Evolutionary conservation across 2,113 vertebrate genomes (phyloP), one percentile per base, ranked within the genome.

Genomic region (Leptosomus discolor): DNA sequence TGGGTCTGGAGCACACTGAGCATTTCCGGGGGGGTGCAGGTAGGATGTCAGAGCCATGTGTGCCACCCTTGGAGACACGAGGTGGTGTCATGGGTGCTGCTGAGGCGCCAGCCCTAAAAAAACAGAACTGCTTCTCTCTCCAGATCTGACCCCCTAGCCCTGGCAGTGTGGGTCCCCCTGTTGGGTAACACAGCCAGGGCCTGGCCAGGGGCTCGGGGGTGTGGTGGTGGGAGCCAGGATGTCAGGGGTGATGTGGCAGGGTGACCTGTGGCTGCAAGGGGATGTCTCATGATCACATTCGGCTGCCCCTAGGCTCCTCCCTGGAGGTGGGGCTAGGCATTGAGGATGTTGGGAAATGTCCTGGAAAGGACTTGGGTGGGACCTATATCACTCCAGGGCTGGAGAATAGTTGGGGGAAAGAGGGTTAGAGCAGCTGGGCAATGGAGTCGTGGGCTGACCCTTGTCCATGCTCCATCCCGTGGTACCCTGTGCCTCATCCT

Each of bases 61-160:
- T 67, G 71, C 80, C 16, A 8, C 54, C 54, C 29, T 29, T 1
- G 0, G 34, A 58, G 22, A 20, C 18, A 15, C 0, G 0, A 17
- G 16, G 34, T 48, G 60, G 34, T 14, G 5, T n/a, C 1, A 0
- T 17, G 50, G 34, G 15, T 29, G 15, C 84, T 85, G 45, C 45
- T 34, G 27, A n/a, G 20, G 17, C 14, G n/a, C 45, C 41, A 83
- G 11, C 11, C 30, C 24, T 78, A 24, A 57, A 87, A 61, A 56
- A 15, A 9, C 13, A 30, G 57, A 54, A 41, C 8, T 70, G 13
- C 22, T 64, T 15, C 57, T 34, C 26, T 48, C 13, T 74, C 45
- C 17, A 34, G 12, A 37, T 29, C 61, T 34, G 21, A 3, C 10
- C 17, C 11, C 48, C n/a, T 22, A 39, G 34, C 57, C 29, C 39